Base-by-base conservation (phyloP, 2,888 invertebrate species). In the Drosophila villosipedis region DNA sequence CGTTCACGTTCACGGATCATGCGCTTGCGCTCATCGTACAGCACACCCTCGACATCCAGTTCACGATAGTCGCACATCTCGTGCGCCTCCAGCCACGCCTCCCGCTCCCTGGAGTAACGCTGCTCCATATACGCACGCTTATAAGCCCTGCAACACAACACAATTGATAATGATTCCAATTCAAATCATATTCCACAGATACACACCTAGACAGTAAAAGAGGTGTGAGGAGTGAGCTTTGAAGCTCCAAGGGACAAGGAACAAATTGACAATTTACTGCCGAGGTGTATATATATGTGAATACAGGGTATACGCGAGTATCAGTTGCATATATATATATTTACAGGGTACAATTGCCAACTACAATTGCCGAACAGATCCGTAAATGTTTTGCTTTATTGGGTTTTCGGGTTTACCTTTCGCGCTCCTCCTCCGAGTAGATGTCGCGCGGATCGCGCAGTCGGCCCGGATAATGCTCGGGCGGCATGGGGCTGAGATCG, bases 381-480 rank as follows among this genome's bases (percentile, higher is more conserved):
- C 25, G 47, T 7, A 25, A 9, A 47, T 25, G 16, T 16, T 25
- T 47, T 16, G 22, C 4, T 16, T 25, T 25, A 3, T 25, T 47
- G 14, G 2, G 47, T 14, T 30, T 16, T 41, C n/a, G 2, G 14
- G 22, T 30, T 16, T 76, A 92, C 85, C 92, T 87, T 6, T 92
- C 92, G 1, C 92, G 80, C 53, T 92, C 92, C 47, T 92, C 93
- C 57, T 93, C 93, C 0, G 92, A 79, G 68, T 92, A 93, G 47
- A 93, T 54, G 49, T 92, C 93, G 0, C 92, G 83, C 1, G 91
- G 91, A 73, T 92, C 92, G 0, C 92, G 86, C 39, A 91, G 66
- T 0, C 92, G 83, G 6, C 88, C 83, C 2, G 81, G 74, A 76
- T 92, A 93, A 58, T 92, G 91, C 4, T 91, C 91, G n/a, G 80